Base-by-base conservation (phyloP, 2,888 invertebrate genomes). In the Aleiodes testaceus region DNA sequence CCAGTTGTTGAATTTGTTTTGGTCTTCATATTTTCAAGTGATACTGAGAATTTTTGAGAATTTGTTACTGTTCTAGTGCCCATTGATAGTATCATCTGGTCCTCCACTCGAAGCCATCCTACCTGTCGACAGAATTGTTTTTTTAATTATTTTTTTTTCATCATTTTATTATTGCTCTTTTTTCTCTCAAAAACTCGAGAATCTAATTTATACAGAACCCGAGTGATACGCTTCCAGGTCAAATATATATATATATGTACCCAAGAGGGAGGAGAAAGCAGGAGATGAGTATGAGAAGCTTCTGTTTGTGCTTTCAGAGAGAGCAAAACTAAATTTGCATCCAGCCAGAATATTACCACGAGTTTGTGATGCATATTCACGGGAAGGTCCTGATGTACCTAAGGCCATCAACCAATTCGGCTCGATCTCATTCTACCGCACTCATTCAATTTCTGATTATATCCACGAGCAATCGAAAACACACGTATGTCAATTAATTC, bases 51-150 rank as follows among this genome's bases (percentile, higher is more conserved):
- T 44, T 94, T 89, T 0, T 92, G 89, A 83, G 93, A 93, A 87
- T 93, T 93, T 0, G 93, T 93, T 74, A 94, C 93, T 74, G 93
- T 91, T n/a, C 92, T 89, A 14, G 92, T 92, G 85, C 93, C 93
- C 9, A 94, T 89, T 2, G 93, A 93, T 47, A 94, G 88, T 74
- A 94, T 92, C 4, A 93, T 93, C 87, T 93, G 93, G 82, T 94
- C 93, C 78, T 93, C 93, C 0, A 92, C 92, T 76, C 92, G 90
- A 82, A 94, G 91, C 93, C 93, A 94, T 78, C 93, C 93, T 68
- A 94, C 93, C 93, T 94, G 88, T 59, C 53, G 67, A 61, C 70
- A 74, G 49, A 45, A 22, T 30, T 30, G 1, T 55, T 16, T 14
- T 45, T 47, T 45, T 20, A 20, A 5, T 20, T 26, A 7, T 53